Base-by-base conservation (phyloP, 1,140 invertebrate species). In the Chironomus striatipennis region DNA sequence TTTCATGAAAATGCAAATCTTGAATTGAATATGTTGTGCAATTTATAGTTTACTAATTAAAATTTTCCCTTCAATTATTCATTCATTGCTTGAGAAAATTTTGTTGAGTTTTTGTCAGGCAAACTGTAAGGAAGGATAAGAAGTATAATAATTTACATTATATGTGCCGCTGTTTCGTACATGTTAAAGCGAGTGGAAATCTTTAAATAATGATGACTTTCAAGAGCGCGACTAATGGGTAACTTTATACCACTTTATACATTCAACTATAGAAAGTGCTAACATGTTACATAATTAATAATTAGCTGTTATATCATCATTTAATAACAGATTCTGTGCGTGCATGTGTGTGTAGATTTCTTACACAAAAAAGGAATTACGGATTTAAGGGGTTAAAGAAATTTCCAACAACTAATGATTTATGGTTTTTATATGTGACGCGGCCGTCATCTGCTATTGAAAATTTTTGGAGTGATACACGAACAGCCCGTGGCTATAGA, bases 241-340 rank as follows among this genome's bases (percentile, higher is more conserved):
- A 57, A 57, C 12, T 57, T n/a, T 47, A 47, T 15, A 12, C 43
- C 43, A 3, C 43, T 12, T 8, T n/a, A 34, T 34, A 34, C 24
- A 34, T 34, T 34, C 24, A 34, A 34, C 24, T 34, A 34, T 34
- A 34, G n/a, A 57, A 57, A 70, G 65, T 70, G 65, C 18, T 70
- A 70, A 70, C 65, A 17, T 70, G 65, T 70, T 70, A 70, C 65
- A 70, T 70, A 70, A 70, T 70, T 70, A 70, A 70, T 70, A 70
- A 70, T 70, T 70, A 70, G 65, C 65, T 70, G 20, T 70, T 70
- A 21, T 70, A 21, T 70, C 65, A 20, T 20, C 65, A 20, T 21
- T 20, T 70, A 10, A 21, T 18, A 10, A 70, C 18, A 18, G n/a
- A 70, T 9, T 18, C 9, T 20, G 20, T 20, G n/a, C n/a, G n/a